A percentile compares a stretch with the other conserved stretches of the same genome.
Conservation (phyloP, 2,888 invertebrate genomes). For the Dugesia japonica region DNA sequence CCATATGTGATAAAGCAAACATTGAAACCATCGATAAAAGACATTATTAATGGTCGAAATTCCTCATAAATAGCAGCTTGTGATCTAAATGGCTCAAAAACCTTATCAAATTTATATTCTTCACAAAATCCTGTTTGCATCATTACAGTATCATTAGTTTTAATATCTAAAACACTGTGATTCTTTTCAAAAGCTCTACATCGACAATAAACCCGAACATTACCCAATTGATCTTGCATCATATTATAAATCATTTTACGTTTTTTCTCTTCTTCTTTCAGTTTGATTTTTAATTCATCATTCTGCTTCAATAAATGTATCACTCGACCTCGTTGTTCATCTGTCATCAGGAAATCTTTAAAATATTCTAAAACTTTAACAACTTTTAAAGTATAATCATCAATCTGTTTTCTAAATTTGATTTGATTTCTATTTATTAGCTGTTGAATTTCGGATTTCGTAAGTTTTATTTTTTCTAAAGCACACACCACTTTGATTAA, state of each 20-base stretch:
- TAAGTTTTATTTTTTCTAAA: background rate
- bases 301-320: constrained; percentile 4
- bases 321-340: background rate
- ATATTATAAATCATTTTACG: constrained; percentile 14
- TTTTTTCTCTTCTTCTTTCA: constrained; percentile 11
- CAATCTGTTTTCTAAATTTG: background rate
- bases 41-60: constrained; percentile 27
- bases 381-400: background rate
- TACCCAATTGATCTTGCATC: constrained; percentile 30
- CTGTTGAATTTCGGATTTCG: background rate
- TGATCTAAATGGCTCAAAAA: background rate
- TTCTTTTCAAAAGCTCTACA: constrained; percentile 22
- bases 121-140: background rate
- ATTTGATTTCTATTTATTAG: background rate
- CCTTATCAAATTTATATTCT: constrained; percentile 20
- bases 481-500: background rate
- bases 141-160: constrained; percentile 13
- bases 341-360: constrained; percentile 1
- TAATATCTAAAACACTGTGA: constrained; percentile 17
- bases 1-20: constrained; percentile 33
- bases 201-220: constrained; percentile 30
- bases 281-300: background rate
- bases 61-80: constrained; percentile 28
- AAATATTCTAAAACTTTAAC: background rate
- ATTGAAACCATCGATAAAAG: constrained; percentile 32